A percentile compares a stretch with the other conserved stretches of the same genome.
These are phyloP conservation scores for Vireo griseus DNA, from an alignment of 2,797 vertebrate species.

Conservation along the genomic window DNA sequence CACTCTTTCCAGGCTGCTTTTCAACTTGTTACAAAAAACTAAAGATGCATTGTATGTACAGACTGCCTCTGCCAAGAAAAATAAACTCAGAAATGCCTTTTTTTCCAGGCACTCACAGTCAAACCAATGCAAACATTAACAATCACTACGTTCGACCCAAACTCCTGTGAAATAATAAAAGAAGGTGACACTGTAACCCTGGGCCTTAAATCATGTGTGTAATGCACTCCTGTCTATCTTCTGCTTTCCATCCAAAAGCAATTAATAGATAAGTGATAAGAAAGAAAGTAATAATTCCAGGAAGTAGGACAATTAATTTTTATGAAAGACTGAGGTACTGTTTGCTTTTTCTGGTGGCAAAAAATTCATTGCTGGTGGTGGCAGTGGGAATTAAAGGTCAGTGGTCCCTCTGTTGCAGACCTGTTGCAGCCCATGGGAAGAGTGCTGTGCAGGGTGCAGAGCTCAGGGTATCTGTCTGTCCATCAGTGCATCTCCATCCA, in stretches of 20 bases:
- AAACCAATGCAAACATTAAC: not conserved
- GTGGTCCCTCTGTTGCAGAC: not conserved
- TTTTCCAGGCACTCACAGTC: not conserved
- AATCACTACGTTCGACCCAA: not conserved
- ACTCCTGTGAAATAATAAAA: not conserved
- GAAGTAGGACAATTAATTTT: conserved; percentile 73
- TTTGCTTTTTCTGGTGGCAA: conserved; percentile 21
- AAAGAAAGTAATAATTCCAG: conserved; percentile 72
- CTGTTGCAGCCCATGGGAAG: not conserved
- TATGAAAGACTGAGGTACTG: conserved; percentile 22
- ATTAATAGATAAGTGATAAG: conserved; percentile 71
- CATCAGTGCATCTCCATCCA: not conserved
- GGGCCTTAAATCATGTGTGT: not conserved
- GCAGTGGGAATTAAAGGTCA: not conserved
- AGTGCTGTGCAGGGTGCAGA: not conserved
- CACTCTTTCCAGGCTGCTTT: not conserved
- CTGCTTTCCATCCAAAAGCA: conserved; percentile 65
- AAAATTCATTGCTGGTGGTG: not conserved
- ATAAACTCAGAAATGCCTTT: conserved; percentile 4
- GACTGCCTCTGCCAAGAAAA: conserved; percentile 31
- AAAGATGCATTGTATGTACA: conserved; percentile 10
- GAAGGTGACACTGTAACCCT: not conserved
- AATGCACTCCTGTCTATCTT: not conserved
- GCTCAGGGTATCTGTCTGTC: not conserved
- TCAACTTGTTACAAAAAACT: not conserved